Evolutionary conservation across 1,140 invertebrate genomes (phyloP).

Genomic region (Calephelis virginiensis): DNA sequence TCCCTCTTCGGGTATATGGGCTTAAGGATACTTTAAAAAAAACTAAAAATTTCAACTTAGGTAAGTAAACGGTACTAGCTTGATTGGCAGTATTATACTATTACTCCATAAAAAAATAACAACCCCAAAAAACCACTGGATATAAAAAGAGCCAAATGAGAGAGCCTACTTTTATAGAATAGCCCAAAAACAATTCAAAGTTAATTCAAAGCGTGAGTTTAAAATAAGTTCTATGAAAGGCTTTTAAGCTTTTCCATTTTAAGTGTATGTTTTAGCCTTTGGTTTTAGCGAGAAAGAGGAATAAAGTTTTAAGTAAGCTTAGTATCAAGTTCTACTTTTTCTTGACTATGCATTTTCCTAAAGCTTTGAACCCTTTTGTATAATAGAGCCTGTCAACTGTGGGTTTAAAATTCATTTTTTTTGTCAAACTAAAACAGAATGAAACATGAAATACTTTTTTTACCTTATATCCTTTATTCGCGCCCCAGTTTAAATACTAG

Average conservation of each 20-base stretch:
- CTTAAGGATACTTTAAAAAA: too few relatives aligned
- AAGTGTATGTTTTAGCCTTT: constrained; percentile 14
- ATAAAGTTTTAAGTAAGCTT: constrained; percentile 16
- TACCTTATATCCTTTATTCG: too few relatives aligned
- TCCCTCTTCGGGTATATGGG: too few relatives aligned
- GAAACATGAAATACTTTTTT: too few relatives aligned
- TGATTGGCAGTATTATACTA: too few relatives aligned
- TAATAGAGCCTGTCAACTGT: too few relatives aligned
- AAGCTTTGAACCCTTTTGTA: neutral
- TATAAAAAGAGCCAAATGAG: neutral
- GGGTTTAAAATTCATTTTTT: too few relatives aligned
- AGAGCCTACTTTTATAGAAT: neutral
- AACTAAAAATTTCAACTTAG: too few relatives aligned
- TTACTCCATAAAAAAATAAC: too few relatives aligned
- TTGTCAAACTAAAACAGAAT: too few relatives aligned
- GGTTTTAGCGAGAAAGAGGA: constrained; percentile 9
- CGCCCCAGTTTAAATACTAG: too few relatives aligned
- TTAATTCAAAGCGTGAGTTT: constrained; percentile 14
- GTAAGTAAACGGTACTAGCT: too few relatives aligned
- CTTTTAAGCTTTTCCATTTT: constrained; percentile 14
- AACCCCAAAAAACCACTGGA: neutral
- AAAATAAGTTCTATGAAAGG: constrained; percentile 16
- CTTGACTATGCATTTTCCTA: neutral
- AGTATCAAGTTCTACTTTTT: constrained; percentile 4
- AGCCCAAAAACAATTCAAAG: constrained; percentile 12